These are phyloP conservation scores for Pungitius pungitius DNA, from an alignment of 2,113 vertebrate genomes.

Conservation along the genomic window DNA sequence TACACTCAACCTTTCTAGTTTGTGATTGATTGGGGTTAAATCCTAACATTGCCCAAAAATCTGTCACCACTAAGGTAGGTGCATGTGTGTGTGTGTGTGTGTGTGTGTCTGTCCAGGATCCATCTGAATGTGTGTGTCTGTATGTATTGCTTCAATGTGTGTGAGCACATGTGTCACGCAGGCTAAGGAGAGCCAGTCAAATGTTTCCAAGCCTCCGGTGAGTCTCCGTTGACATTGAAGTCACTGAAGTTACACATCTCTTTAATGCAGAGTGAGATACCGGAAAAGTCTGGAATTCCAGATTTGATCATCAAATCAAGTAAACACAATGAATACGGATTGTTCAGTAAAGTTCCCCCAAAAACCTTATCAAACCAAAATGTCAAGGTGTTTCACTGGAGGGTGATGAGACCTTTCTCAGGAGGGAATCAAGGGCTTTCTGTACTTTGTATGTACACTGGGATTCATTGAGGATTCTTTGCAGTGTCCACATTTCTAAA, in stretches of 20 bases:
- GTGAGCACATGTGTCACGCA: not conserved
- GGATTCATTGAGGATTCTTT: slow-evolving; percentile 4
- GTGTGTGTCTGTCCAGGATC: slow-evolving; percentile 25
- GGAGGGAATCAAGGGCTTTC: not conserved
- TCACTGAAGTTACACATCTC: not conserved
- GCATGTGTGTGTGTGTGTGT: slow-evolving; percentile 23
- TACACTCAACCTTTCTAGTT: slow-evolving; percentile 74
- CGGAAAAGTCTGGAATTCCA: not conserved
- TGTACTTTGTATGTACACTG: not conserved
- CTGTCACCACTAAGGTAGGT: slow-evolving; percentile 57
- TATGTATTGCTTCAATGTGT: not conserved
- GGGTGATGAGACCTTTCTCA: not conserved
- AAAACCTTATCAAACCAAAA: not conserved
- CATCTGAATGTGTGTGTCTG: slow-evolving; percentile 21
- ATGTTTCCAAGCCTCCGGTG: slow-evolving; percentile 26
- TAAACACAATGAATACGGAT: not conserved
- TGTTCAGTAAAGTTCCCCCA: not conserved
- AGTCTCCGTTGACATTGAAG: slow-evolving; percentile 21
- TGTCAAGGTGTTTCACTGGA: not conserved
- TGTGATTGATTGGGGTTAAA: slow-evolving; percentile 78
- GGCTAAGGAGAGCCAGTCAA: slow-evolving; percentile 14
- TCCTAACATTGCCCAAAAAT: slow-evolving; percentile 69
- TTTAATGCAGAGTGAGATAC: not conserved
- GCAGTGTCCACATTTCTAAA: not conserved
- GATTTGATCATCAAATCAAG: not conserved